phyloP scores from a whole-genome alignment of 2,888 invertebrate genomes.

The Sericinus montela region DNA sequence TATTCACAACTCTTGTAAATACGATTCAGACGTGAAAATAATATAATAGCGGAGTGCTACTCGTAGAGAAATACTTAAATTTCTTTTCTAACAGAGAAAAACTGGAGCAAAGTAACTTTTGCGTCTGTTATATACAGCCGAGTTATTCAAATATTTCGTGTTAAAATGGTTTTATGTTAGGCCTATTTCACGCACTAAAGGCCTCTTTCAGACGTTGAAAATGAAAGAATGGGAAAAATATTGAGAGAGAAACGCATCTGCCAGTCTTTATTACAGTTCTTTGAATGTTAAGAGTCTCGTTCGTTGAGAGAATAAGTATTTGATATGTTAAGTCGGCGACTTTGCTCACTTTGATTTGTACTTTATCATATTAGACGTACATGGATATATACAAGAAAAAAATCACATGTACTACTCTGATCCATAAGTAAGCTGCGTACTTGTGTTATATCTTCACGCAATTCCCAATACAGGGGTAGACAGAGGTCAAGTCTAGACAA shows the following conservation, averaged over 20 bases:
- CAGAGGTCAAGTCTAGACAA: too few species aligned
- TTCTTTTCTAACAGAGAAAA: constrained; percentile 10
- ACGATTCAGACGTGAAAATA: constrained; percentile 1
- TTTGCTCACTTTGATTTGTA: background rate
- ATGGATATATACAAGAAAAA: too few species aligned
- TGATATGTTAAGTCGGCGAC: constrained; percentile 2
- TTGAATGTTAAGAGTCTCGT: constrained; percentile 19
- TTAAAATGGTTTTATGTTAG: constrained; percentile 20
- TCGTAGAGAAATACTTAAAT: constrained; percentile 16
- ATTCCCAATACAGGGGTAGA: too few species aligned
- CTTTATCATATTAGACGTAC: constrained; percentile 13
- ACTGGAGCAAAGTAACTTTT: constrained; percentile 17
- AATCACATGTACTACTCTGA: too few species aligned
- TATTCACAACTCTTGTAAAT: constrained; percentile 3
- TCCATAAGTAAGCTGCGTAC: too few species aligned
- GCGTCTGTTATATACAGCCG: constrained; percentile 10
- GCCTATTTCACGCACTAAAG: constrained; percentile 20
- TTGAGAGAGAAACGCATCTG: constrained; percentile 18
- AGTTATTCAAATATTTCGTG: constrained; percentile 20
- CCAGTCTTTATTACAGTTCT: constrained; percentile 19
- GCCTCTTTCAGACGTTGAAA: constrained; percentile 16
- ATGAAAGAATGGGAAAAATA: constrained; percentile 20
- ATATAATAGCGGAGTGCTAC: constrained; percentile 7
- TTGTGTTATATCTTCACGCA: too few species aligned
- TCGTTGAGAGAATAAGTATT: constrained; percentile 15